Conservation (phyloP, 2,797 vertebrate species). For the Melanotaenia trifasciata region DNA sequence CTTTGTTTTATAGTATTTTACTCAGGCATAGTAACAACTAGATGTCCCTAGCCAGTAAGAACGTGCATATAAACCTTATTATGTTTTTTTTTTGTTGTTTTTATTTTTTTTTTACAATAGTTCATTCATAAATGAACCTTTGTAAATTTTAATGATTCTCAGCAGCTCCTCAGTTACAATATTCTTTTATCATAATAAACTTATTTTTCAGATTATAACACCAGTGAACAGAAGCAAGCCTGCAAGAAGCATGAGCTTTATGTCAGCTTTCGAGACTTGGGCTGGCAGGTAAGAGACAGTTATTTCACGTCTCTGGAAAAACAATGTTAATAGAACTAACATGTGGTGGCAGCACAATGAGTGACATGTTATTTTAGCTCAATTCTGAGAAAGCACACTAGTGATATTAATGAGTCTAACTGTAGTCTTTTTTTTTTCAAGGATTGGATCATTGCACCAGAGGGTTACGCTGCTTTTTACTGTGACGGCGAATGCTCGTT, state of each 20-base stretch:
- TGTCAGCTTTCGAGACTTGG: conserved; percentile 97
- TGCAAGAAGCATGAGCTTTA: conserved; percentile 99
- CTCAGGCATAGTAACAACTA: too few species aligned
- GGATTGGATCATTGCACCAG: conserved; percentile 99
- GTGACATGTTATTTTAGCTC: not conserved
- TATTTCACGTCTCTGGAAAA: not conserved
- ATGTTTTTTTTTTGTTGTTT: too few species aligned
- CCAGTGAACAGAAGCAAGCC: conserved; percentile 98
- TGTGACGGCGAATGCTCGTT: conserved; percentile 99
- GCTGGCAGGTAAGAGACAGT: conserved; percentile 92
- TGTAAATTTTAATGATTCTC: not conserved
- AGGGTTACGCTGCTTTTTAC: conserved; percentile 98
- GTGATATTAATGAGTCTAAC: not conserved
- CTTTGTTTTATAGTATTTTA: too few species aligned
- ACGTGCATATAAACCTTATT: too few species aligned
- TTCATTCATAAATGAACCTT: not conserved
- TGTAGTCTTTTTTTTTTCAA: conserved; percentile 55
- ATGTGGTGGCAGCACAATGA: conserved; percentile 1
- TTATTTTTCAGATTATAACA: conserved; percentile 90
- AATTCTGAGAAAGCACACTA: not conserved
- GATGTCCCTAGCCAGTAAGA: too few species aligned
- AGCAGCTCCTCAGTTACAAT: not conserved
- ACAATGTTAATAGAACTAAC: not conserved
- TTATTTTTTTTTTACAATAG: not conserved
- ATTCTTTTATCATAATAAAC: not conserved